Evolutionary conservation across 2,113 vertebrate species (phyloP), one percentile per base, ranked within the genome.

Genomic region (Leucoraja erinaceus): DNA sequence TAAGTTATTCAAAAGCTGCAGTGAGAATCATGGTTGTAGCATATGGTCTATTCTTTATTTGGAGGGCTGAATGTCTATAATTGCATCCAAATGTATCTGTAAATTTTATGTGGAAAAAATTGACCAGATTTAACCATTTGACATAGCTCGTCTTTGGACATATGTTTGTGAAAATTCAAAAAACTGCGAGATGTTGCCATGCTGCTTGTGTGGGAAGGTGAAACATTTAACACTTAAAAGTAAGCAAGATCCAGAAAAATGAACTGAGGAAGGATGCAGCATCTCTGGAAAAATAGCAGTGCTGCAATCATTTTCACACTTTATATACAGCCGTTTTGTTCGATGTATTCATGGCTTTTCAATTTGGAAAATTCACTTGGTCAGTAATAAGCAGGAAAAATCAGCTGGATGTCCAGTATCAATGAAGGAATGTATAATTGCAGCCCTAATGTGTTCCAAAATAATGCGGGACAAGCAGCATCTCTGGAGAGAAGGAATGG

Each of bases 141-240:
- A 61, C 28, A 61, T 86, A 16, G 28, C 56, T 14, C 83, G 25
- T 59, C 25, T 7, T 59, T 61, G 25, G 31, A 66, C 14, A 63
- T 61, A 11, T 63, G 59, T 61, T 28, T 14, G 28, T 84, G 56
- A 56, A 61, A 84, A 84, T 61, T 61, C 1, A 28, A 61, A 61
- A 22, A 72, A 70, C 33, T 72, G 22, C 90, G 25, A 11, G 16
- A 90, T 70, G 33, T 72, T 70, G 33, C 66, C 88, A 70, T 90
- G 90, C 90, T 91, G 90, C 54, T 91, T 91, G 68, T 28, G 90
- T 91, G 68, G 90, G 90, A 91, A 72, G 66, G 90, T 91, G 90
- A 91, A 47, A 38, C 68, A 47, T 74, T 91, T 91, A 70, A 38
- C 90, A 74, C 90, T 91, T 72, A 70, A 63, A 47, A 91, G 90